A percentile compares a stretch with the other conserved stretches of the same genome.
Conservation (phyloP, 2,113 vertebrate genomes). For the Erythrocebus patas region DNA sequence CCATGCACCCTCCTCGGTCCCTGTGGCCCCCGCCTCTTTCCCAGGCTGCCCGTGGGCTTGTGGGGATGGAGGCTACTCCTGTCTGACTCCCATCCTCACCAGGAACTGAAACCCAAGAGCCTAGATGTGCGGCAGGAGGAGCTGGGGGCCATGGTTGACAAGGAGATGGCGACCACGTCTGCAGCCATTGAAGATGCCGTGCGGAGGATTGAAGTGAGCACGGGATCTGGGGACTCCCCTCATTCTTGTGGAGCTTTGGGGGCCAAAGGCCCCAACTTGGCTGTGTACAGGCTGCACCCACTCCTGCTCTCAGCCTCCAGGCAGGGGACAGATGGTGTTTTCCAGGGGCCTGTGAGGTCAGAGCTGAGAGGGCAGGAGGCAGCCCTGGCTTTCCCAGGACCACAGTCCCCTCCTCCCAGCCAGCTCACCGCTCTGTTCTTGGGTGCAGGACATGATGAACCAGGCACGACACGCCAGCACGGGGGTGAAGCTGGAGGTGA, state of each 20-base stretch:
- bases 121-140: constrained; percentile 94
- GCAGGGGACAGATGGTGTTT: fast-evolving
- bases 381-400: not conserved
- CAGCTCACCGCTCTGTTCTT: fast-evolving
- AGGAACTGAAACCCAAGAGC: constrained; percentile 95
- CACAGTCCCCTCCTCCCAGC: fast-evolving
- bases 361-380: not conserved
- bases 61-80: fast-evolving
- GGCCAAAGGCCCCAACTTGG: fast-evolving
- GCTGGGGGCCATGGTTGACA: constrained; percentile 96
- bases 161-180: constrained; percentile 96
- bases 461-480: constrained; percentile 92
- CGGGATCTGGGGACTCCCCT: fast-evolving
- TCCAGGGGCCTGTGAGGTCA: not conserved
- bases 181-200: constrained; percentile 95
- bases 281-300: fast-evolving
- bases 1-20: not conserved
- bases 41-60: not conserved
- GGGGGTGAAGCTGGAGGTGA: constrained; percentile 96
- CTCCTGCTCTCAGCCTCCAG: fast-evolving
- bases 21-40: not conserved
- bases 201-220: constrained; percentile 92
- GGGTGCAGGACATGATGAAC: constrained; percentile 95
- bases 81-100: not conserved
- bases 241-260: fast-evolving